Percentiles rank a stretch among this genome's conserved stretches.
phyloP scores from a whole-genome alignment of 2,113 vertebrate species.

The Hipposideros armiger region DNA sequence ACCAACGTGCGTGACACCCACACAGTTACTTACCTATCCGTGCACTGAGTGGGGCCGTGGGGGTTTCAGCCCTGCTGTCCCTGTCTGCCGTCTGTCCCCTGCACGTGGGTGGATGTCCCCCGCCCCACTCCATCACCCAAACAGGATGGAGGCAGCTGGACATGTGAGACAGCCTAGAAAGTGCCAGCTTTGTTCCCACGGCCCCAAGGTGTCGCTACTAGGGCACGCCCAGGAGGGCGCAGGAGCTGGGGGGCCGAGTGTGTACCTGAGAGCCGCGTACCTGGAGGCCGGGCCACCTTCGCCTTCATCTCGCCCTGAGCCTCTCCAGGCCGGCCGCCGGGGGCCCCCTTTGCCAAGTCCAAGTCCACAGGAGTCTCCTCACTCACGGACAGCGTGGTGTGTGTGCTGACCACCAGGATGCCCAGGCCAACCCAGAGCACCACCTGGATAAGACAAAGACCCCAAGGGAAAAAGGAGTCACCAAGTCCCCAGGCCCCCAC shows the following conservation, averaged over 20 bases:
- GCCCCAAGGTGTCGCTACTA: rapidly evolving
- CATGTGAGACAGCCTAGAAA: background rate
- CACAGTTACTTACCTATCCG: constrained; percentile 43
- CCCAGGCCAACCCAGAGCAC: constrained; percentile 96
- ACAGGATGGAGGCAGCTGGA: background rate
- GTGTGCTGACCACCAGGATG: constrained; percentile 95
- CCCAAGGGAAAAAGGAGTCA: background rate
- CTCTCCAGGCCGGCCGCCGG: constrained; percentile 76
- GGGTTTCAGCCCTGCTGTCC: background rate
- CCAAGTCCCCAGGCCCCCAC: rapidly evolving
- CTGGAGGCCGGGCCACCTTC: constrained; percentile 85
- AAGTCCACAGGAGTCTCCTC: constrained; percentile 82
- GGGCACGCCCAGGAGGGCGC: background rate
- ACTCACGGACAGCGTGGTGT: constrained; percentile 93
- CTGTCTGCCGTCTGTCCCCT: background rate
- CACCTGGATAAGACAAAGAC: constrained; percentile 86
- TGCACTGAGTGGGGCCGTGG: background rate
- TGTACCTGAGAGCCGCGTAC: constrained; percentile 88
- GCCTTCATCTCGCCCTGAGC: constrained; percentile 63
- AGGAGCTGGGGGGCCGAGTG: background rate
- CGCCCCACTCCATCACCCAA: background rate
- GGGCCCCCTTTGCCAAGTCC: constrained; percentile 80
- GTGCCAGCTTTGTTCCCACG: rapidly evolving
- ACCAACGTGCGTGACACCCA: background rate
- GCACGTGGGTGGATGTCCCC: constrained; percentile 34